phyloP scores from a whole-genome alignment of 2,797 vertebrate species.

The Alfaro cultratus region DNA sequence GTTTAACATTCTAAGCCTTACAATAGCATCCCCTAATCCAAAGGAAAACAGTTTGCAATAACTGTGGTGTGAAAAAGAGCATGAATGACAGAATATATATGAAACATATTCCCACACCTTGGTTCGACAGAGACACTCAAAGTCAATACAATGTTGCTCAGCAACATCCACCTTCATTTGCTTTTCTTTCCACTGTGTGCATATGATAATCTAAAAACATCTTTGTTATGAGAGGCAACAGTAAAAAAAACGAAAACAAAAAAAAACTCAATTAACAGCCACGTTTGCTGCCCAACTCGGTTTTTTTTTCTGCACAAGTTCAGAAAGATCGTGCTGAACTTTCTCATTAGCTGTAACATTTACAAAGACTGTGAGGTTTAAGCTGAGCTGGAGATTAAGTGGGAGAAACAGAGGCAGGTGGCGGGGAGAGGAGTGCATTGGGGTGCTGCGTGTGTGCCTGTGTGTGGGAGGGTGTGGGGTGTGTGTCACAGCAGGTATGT shows the following conservation, averaged over 20 bases:
- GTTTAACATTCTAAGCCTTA: conserved; percentile 8
- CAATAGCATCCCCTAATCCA: conserved; percentile 31
- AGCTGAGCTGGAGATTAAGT: conserved; percentile 69
- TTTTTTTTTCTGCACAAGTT: conserved; percentile 39
- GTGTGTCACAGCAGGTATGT: conserved; percentile 61
- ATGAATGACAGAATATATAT: conserved; percentile 80
- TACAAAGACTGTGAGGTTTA: conserved; percentile 72
- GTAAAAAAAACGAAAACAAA: conserved; percentile 5
- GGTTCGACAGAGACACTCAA: conserved; percentile 46
- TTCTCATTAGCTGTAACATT: conserved; percentile 78
- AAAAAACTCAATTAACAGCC: conserved; percentile 54
- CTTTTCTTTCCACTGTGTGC: conserved; percentile 60
- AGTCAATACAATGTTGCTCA: conserved; percentile 68
- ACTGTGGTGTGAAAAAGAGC: conserved; percentile 34
- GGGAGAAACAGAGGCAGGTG: conserved; percentile 70
- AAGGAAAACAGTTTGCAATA: conserved; percentile 60
- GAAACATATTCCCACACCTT: conserved; percentile 64
- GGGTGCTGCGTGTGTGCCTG: conserved; percentile 30
- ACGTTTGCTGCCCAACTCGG: conserved; percentile 28
- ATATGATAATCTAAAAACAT: conserved; percentile 66
- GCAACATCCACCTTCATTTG: conserved; percentile 70
- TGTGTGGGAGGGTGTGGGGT: not conserved
- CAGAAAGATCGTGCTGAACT: conserved; percentile 59
- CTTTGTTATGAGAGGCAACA: conserved; percentile 37
- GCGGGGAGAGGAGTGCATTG: conserved; percentile 52